Base-by-base conservation (phyloP, 2,797 vertebrate species). In the Picus viridis region DNA sequence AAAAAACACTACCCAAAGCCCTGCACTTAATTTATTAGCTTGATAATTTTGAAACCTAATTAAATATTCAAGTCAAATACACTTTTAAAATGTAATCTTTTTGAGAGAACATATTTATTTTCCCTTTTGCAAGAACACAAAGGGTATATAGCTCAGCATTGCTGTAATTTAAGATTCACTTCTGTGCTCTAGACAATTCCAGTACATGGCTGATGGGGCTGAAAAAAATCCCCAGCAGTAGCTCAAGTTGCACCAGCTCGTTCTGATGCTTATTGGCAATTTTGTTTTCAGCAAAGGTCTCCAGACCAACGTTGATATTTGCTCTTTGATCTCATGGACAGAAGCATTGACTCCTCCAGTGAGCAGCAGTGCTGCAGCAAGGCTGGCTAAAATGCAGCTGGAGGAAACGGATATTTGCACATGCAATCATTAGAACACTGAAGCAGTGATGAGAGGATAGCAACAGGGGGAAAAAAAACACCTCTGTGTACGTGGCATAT, bases 1-100 rank as follows among this genome's bases (percentile, higher is more conserved):
- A 95, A 97, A 95, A 94, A 97, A 96, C 83, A 93, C 78, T 89
- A 96, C 68, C 81, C 76, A 96, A 96, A 95, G 63, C 88, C 72
- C 75, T 83, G 72, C 76, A 84, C 92, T 92, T 90, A 89, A 95
- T 94, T 96, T 93, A 97, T 93, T 95, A 96, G 88, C 70, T 92
- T 0, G 61, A 71, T 95, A 94, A 92, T 97, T 94, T 94, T 93
- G 85, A 97, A 96, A 93, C 59, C 85, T 96, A 92, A 89, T 91
- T 96, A 96, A 96, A 95, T 71, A 95, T 90, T 93, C 88, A 92
- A 92, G 89, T 90, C 87, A 95, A 95, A 87, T 93, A 94, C 78
- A 90, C 82, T 89, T 95, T 74, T 81, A 90, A 93, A 95, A 96
- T 92, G 85, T 79, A 95, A 95, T 96, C 88, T 79, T 93, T 95